A percentile compares a stretch with the other conserved stretches of the same genome.
Conservation (phyloP, 2,888 invertebrate genomes). For the Eupithecia vulgata region DNA sequence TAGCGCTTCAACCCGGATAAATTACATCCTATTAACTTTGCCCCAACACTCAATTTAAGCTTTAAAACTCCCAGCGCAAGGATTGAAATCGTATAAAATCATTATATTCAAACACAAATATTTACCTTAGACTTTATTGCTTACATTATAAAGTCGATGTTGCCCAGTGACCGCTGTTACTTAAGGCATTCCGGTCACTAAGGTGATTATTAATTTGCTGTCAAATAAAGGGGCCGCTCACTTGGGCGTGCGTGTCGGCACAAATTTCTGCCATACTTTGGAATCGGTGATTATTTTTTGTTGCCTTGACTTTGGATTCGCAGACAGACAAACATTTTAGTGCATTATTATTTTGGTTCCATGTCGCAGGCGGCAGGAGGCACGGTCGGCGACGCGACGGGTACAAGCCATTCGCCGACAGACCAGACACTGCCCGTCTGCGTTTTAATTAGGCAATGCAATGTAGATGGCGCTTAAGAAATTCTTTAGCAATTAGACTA, state of each 20-base stretch:
- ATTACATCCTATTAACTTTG: slow-evolving; percentile 83
- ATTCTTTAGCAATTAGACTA: slow-evolving; percentile 35
- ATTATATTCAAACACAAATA: slow-evolving; percentile 62
- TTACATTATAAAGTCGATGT: slow-evolving; percentile 73
- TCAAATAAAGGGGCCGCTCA: slow-evolving; percentile 84
- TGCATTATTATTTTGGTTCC: slow-evolving; percentile 67
- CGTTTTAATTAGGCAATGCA: slow-evolving; percentile 62
- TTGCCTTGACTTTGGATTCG: slow-evolving; percentile 76
- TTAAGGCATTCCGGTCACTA: slow-evolving; percentile 73
- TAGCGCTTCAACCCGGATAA: slow-evolving; percentile 79
- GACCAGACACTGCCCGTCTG: slow-evolving; percentile 46
- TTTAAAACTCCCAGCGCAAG: slow-evolving; percentile 75
- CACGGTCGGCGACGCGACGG: slow-evolving; percentile 48
- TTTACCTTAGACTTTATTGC: slow-evolving; percentile 73
- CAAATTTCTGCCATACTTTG: slow-evolving; percentile 83
- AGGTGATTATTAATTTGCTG: slow-evolving; percentile 82
- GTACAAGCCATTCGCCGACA: slow-evolving; percentile 18
- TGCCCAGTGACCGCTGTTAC: slow-evolving; percentile 62
- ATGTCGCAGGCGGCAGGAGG: slow-evolving; percentile 60
- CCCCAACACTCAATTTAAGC: slow-evolving; percentile 80
- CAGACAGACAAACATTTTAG: slow-evolving; percentile 78
- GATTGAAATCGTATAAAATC: slow-evolving; percentile 79
- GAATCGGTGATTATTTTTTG: slow-evolving; percentile 82
- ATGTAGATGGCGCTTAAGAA: slow-evolving; percentile 55
- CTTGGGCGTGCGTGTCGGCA: slow-evolving; percentile 83